Evolutionary conservation across 2,113 vertebrate genomes (phyloP), one percentile per base, ranked within the genome.

Genomic region (Pseudorhombus dupliciocellatus): DNA sequence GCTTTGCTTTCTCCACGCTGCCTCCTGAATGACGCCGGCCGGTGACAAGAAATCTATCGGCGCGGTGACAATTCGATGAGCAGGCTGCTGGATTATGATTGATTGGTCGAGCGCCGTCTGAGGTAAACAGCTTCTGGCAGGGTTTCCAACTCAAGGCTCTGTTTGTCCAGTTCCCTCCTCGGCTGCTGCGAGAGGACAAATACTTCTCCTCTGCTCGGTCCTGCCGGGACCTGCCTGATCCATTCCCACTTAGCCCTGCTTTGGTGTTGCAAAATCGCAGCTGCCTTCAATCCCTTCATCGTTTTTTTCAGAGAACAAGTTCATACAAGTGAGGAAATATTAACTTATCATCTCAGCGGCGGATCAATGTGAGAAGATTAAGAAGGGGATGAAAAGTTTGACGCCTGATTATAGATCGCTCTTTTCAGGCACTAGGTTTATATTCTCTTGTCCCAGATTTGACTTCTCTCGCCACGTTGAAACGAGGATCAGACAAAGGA

Each of bases 141-240:
- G 64, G 61, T 57, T 61, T 78, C 55, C 40, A 59, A 56, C 42
- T 82, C 51, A 46, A 46, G 84, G 61, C 7, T 71, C 22, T 54
- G 44, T 69, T 67, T 34, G 65, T 66, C 46, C 34, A 8, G 55
- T 59, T 42, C 18, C 54, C 44, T 66, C 60, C 59, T 65, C 60
- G 56, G 69, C 71, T 63, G 71, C 68, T 66, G 59, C 8, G 48
- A 18, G 12, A n/a, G 25, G 56, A 80, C 46, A 68, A 70, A 68
- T 22, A 51, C 48, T 72, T 66, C 22, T 53, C 15, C 62, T 28
- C 53, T 22, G 31, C 18, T 2, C 4, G 1, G 14, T 79, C 80
- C 58, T 84, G 86, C 70, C 59, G 72, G 30, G 55, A 87, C 81
- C 42, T 66, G 77, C 42, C 83, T 71, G 21, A 18, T 50, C 66